A percentile compares a stretch with the other conserved stretches of the same genome.
phyloP scores from a whole-genome alignment of 2,797 vertebrate genomes.

The Garrulus glandarius region DNA sequence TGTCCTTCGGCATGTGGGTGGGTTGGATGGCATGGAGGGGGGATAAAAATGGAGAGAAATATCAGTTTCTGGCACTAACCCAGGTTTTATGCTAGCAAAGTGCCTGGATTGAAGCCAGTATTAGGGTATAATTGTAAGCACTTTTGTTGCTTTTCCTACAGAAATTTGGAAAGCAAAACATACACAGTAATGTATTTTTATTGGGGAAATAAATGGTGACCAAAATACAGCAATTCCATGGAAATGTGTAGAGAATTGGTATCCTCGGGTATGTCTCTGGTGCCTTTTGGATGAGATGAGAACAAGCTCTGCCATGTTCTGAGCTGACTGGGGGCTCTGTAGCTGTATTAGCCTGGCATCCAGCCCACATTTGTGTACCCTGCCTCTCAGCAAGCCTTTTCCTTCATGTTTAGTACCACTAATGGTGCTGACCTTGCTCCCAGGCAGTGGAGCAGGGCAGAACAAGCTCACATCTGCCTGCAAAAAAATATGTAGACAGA shows the following conservation, averaged over 20 bases:
- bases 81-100: constrained; percentile 7
- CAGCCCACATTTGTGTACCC: background rate
- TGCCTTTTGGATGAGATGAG: background rate
- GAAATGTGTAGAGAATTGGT: background rate
- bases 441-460: background rate
- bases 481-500: background rate
- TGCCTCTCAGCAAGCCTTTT: constrained; percentile 16
- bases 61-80: background rate
- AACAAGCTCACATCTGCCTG: background rate
- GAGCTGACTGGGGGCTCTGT: background rate
- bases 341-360: background rate
- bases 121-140: background rate
- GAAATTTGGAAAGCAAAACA: background rate
- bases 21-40: background rate
- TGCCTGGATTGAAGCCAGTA: background rate
- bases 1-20: background rate
- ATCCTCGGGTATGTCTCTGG: background rate
- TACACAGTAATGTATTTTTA: background rate
- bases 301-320: background rate
- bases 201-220: background rate
- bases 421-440: background rate
- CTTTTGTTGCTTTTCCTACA: background rate
- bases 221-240: background rate
- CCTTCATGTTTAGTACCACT: background rate
- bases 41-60: constrained; percentile 8